These are phyloP conservation scores for Cinclus cinclus DNA, from an alignment of 2,113 vertebrate genomes.

Conservation along the genomic window DNA sequence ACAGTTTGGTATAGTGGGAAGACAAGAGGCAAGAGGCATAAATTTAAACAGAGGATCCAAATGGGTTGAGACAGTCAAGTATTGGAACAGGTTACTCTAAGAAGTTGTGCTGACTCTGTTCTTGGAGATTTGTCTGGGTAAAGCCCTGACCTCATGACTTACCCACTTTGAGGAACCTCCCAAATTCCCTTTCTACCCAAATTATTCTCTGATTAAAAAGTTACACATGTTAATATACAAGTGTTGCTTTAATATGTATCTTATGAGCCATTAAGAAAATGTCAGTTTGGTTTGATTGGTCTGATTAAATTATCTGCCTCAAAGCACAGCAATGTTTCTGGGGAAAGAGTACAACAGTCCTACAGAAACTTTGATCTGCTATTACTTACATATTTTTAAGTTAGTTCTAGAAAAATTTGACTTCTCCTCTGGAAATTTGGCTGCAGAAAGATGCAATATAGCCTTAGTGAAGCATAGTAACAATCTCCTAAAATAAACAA, in stretches of 20 bases:
- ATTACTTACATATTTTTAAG: background rate
- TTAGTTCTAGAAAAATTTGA: background rate
- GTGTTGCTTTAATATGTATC: background rate
- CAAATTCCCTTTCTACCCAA: background rate
- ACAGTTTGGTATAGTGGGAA: background rate
- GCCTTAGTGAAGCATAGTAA: background rate
- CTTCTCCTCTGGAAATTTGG: background rate
- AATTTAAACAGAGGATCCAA: background rate
- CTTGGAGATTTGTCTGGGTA: background rate
- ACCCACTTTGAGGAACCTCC: background rate
- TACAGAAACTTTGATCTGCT: background rate
- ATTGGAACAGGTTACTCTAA: background rate
- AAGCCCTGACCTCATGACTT: background rate
- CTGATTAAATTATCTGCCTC: background rate
- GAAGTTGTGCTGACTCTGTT: background rate
- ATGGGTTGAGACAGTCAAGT: background rate
- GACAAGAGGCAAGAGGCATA: background rate
- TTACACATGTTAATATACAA: accelerated
- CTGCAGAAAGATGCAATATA: background rate
- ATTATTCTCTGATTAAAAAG: background rate
- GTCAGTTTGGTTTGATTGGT: background rate
- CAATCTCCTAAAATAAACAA: background rate
- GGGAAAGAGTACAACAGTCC: background rate
- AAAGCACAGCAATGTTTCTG: background rate
- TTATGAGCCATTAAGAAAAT: background rate